Conservation (phyloP, 1,140 invertebrate species). For the Bradysia coprophila region DNA sequence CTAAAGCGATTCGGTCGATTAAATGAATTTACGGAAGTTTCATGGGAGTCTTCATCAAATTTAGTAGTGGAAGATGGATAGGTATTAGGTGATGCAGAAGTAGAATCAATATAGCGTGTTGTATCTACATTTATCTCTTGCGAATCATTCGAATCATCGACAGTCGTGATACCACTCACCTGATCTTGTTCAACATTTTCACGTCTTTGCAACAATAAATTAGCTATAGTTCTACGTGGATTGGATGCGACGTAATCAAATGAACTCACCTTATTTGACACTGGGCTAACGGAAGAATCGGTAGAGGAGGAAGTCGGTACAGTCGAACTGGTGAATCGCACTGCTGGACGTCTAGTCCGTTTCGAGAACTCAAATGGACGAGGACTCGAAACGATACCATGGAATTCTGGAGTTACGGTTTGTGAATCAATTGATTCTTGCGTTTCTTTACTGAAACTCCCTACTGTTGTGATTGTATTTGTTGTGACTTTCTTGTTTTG, state of each 20-base stretch:
- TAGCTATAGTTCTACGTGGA: neutral
- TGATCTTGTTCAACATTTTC: no score
- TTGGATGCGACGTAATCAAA: neutral
- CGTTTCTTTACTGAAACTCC: no score
- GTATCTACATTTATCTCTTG: neutral
- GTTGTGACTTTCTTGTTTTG: neutral
- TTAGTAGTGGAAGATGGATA: no score
- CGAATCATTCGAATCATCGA: neutral
- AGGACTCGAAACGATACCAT: conserved; percentile 27
- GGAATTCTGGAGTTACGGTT: neutral
- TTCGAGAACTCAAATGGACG: conserved; percentile 30
- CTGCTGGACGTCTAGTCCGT: conserved; percentile 9
- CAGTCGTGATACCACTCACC: neutral
- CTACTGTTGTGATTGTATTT: neutral
- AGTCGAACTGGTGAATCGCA: no score
- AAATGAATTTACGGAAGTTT: no score
- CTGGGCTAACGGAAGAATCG: neutral
- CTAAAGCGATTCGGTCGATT: no score
- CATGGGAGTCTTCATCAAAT: no score
- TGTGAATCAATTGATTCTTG: no score
- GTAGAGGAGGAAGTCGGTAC: no score
- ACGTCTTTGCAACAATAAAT: no score
- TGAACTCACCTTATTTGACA: neutral
- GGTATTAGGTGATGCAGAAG: no score
- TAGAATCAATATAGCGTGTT: no score